phyloP scores from a whole-genome alignment of 35 echinoderm and acorn worm genomes.

The Holothuria glaberrima region DNA sequence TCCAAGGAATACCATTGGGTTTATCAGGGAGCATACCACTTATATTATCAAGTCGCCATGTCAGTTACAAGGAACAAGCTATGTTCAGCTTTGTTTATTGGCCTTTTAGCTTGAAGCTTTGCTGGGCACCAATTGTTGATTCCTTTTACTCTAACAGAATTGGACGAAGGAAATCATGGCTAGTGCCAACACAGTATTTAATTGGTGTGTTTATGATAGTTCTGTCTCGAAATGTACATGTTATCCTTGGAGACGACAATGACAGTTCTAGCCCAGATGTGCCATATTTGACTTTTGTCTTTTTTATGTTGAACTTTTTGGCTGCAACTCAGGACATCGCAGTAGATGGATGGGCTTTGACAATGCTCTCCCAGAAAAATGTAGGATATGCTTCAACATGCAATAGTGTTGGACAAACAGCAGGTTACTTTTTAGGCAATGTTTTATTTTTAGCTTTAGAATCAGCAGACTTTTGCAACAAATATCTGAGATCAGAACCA shows the following conservation, averaged over 20 bases:
- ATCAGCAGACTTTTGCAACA: conserved; percentile 96
- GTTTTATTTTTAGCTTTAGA: conserved; percentile 94
- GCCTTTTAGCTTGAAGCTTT: conserved; percentile 95
- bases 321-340: conserved; percentile 98
- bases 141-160: conserved; percentile 68
- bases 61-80: conserved; percentile 77
- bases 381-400: conserved; percentile 98
- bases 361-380: conserved; percentile 89
- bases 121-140: conserved; percentile 98
- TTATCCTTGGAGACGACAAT: conserved; percentile 71
- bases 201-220: conserved; percentile 89
- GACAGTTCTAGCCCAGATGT: conserved; percentile 57
- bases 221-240: conserved; percentile 66
- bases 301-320: conserved; percentile 97
- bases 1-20: conserved; percentile 94
- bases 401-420: conserved; percentile 93
- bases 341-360: conserved; percentile 97
- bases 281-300: conserved; percentile 71
- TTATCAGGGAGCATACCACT: conserved; percentile 93
- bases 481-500: conserved; percentile 80
- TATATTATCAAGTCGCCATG: conserved; percentile 39
- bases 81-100: conserved; percentile 99
- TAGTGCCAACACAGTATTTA: conserved; percentile 89
- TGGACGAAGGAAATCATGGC: conserved; percentile 92
- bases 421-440: conserved; percentile 95